A percentile compares a stretch with the other conserved stretches of the same genome.
Conservation (phyloP, 2,888 invertebrate genomes). For the Acleris emargana region DNA sequence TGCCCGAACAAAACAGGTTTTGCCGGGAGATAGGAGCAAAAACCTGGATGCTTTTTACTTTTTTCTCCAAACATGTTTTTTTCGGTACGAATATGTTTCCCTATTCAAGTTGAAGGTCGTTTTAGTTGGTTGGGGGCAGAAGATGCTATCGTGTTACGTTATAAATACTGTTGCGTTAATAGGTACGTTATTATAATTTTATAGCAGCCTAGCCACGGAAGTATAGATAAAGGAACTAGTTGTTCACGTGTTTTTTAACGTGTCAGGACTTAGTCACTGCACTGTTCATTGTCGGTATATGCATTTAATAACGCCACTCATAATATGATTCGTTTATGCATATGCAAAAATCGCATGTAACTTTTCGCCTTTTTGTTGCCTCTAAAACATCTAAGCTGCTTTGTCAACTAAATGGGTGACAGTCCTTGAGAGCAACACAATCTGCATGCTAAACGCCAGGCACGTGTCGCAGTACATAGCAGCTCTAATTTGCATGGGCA, state of each 20-base stretch:
- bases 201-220: slow-evolving; percentile 13
- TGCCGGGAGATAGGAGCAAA: slow-evolving; percentile 62
- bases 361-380: too few relatives aligned
- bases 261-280: slow-evolving; percentile 25
- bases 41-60: slow-evolving; percentile 42
- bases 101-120: slow-evolving; percentile 14
- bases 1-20: slow-evolving; percentile 61
- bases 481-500: slow-evolving; percentile 26
- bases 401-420: slow-evolving; percentile 20
- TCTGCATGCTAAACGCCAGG: slow-evolving; percentile 19
- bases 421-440: slow-evolving; percentile 26
- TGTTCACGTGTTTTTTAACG: slow-evolving; percentile 32
- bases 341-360: background rate
- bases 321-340: background rate
- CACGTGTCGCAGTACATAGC: slow-evolving; percentile 23
- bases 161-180: slow-evolving; percentile 27
- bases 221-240: slow-evolving; percentile 22
- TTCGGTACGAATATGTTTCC: background rate
- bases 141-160: slow-evolving; percentile 9
- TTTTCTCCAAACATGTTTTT: slow-evolving; percentile 6
- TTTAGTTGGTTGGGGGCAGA: slow-evolving; percentile 9
- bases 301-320: slow-evolving; percentile 23
- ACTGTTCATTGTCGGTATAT: slow-evolving; percentile 18
- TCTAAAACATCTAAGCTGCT: background rate
- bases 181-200: slow-evolving; percentile 7